These are phyloP conservation scores for Dicerorhinus sumatrensis DNA, from an alignment of 2,113 vertebrate genomes.

Conservation along the genomic window DNA sequence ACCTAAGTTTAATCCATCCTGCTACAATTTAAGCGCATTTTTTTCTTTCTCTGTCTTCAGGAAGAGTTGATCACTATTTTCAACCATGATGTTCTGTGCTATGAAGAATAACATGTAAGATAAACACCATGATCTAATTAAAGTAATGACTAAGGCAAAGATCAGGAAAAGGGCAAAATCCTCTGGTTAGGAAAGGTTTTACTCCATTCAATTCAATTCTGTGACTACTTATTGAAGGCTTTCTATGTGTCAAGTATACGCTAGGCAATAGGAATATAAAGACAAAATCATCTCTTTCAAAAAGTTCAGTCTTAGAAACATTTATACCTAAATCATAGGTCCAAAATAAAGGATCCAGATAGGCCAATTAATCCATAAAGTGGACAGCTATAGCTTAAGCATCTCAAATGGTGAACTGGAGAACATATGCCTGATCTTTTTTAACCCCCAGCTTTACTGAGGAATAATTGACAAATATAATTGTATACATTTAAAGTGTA, in stretches of 20 bases:
- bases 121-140: slow-evolving; percentile 51
- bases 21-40: slow-evolving; percentile 15
- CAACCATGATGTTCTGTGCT: not conserved
- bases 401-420: not conserved
- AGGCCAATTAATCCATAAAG: not conserved
- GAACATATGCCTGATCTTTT: not conserved
- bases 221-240: not conserved
- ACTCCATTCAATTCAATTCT: slow-evolving; percentile 20
- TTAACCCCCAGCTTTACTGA: not conserved
- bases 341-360: not conserved
- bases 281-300: slow-evolving; percentile 43
- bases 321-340: not conserved
- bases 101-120: slow-evolving; percentile 42
- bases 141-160: slow-evolving; percentile 35
- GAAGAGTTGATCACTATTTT: slow-evolving; percentile 44
- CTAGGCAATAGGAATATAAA: not conserved
- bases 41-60: slow-evolving; percentile 40
- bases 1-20: slow-evolving; percentile 53
- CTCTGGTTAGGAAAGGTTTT: slow-evolving; percentile 23
- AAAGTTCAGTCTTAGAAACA: slow-evolving; percentile 40
- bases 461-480: not conserved
- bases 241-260: not conserved
- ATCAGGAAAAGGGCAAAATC: slow-evolving; percentile 19
- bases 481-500: not conserved
- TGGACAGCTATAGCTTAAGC: not conserved